Evolutionary conservation across 2,888 invertebrate genomes (phyloP).

Genomic region (Lepeophtheirus nordmannii): DNA sequence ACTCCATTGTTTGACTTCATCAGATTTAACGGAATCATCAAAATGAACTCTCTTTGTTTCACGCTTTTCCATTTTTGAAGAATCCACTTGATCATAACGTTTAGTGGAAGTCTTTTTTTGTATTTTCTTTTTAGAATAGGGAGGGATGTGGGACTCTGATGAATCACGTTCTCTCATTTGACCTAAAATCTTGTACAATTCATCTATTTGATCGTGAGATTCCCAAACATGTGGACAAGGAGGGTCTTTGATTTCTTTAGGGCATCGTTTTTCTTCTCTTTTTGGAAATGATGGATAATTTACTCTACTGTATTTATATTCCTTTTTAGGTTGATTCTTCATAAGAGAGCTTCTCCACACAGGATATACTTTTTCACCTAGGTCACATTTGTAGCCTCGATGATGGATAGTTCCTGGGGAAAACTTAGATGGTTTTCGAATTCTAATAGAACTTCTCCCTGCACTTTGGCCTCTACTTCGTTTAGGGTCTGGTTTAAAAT

Average conservation of each 20-base stretch:
- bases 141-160: not conserved
- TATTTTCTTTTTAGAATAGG: not conserved
- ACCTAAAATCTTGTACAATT: not conserved
- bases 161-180: constrained; percentile 5
- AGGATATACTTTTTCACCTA: constrained; percentile 6
- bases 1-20: constrained; percentile 2
- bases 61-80: not conserved
- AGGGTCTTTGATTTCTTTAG: constrained; percentile 53
- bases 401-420: constrained; percentile 9
- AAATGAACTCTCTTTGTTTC: not conserved
- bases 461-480: not conserved
- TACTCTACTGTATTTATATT: not conserved
- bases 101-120: not conserved
- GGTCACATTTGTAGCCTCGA: constrained; percentile 19
- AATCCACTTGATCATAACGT: not conserved
- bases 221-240: constrained; percentile 40
- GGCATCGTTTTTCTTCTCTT: constrained; percentile 55
- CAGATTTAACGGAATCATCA: not conserved
- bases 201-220: constrained; percentile 13
- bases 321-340: not conserved
- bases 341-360: constrained; percentile 8
- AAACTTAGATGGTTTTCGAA: constrained; percentile 18
- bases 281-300: constrained; percentile 39
- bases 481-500: not conserved
- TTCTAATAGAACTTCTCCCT: not conserved